Evolutionary conservation across 1,140 invertebrate species (phyloP).

Genomic region (Aphelenchoides besseyi): DNA sequence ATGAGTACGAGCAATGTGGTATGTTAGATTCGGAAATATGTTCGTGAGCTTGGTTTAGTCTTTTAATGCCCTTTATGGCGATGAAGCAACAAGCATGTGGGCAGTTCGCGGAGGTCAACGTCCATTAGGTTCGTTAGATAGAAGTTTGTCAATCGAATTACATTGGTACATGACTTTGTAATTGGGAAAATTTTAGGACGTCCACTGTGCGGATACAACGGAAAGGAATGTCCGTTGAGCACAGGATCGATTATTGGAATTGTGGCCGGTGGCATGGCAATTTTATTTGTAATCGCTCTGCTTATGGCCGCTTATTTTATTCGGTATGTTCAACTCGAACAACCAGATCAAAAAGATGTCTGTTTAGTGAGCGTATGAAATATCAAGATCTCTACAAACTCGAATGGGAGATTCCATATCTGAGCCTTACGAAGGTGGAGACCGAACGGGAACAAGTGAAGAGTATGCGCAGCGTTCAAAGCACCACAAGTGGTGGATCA

Average conservation of each 20-base stretch:
- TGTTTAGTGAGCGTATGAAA: conserved; percentile 31
- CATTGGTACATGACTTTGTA: too few species aligned
- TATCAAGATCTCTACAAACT: conserved; percentile 34
- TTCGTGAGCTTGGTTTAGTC: too few species aligned
- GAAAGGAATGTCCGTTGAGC: conserved; percentile 33
- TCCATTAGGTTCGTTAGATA: too few species aligned
- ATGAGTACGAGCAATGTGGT: conserved; percentile 32
- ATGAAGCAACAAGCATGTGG: conserved; percentile 35
- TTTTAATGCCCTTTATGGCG: conserved; percentile 23
- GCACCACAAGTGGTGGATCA: conserved; percentile 4
- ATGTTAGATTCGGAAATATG: too few species aligned
- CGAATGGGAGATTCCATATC: conserved; percentile 39
- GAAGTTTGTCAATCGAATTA: too few species aligned
- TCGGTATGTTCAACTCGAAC: conserved; percentile 13
- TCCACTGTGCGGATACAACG: conserved; percentile 41
- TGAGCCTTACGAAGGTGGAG: conserved; percentile 27
- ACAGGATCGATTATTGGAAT: conserved; percentile 32
- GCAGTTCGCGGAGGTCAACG: conserved; percentile 22
- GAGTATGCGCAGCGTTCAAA: conserved; percentile 48
- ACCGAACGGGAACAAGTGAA: conserved; percentile 28
- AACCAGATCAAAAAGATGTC: not conserved
- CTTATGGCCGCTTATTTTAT: conserved; percentile 16
- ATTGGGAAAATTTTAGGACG: too few species aligned
- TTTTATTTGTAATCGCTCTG: conserved; percentile 22
- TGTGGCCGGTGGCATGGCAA: conserved; percentile 21